phyloP scores from a whole-genome alignment of 2,888 invertebrate genomes.

The Chrysolina americana region DNA sequence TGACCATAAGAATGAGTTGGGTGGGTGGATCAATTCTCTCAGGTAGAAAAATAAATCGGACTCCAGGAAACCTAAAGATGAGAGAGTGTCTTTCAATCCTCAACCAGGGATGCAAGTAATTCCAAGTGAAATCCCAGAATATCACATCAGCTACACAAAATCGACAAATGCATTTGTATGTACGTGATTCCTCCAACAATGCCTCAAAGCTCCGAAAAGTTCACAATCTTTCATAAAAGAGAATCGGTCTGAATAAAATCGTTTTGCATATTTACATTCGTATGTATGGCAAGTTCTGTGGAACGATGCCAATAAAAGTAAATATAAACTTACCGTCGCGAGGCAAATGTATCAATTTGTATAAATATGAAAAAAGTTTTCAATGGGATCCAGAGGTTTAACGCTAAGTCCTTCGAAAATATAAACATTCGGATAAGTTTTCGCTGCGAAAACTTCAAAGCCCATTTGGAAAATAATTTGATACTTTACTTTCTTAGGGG shows the following conservation, averaged over 20 bases:
- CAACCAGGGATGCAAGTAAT: too few relatives aligned
- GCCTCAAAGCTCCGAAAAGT: neutral
- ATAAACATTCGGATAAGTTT: constrained; percentile 17
- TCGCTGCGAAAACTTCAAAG: neutral
- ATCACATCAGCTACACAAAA: neutral
- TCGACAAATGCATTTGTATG: neutral
- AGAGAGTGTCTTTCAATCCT: too few relatives aligned
- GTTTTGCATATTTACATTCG: constrained; percentile 21
- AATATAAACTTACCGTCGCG: constrained; percentile 14
- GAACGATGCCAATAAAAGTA: constrained; percentile 21
- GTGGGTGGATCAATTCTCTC: too few relatives aligned
- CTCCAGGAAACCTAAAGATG: neutral
- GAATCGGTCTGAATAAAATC: constrained; percentile 9
- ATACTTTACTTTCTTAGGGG: neutral
- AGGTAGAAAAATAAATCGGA: neutral
- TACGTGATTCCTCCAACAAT: neutral
- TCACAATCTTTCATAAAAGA: constrained; percentile 20
- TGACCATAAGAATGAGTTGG: too few relatives aligned
- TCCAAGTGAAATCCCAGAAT: neutral
- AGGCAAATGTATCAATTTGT: constrained; percentile 21
- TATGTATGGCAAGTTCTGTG: constrained; percentile 2
- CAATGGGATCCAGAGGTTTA: neutral
- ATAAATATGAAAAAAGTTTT: constrained; percentile 9
- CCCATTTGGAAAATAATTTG: constrained; percentile 1
- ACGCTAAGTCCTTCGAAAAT: neutral